A percentile compares a stretch with the other conserved stretches of the same genome.
Evolutionary conservation across 2,888 invertebrate genomes (phyloP).

Genomic region (Trisateles emortualis): DNA sequence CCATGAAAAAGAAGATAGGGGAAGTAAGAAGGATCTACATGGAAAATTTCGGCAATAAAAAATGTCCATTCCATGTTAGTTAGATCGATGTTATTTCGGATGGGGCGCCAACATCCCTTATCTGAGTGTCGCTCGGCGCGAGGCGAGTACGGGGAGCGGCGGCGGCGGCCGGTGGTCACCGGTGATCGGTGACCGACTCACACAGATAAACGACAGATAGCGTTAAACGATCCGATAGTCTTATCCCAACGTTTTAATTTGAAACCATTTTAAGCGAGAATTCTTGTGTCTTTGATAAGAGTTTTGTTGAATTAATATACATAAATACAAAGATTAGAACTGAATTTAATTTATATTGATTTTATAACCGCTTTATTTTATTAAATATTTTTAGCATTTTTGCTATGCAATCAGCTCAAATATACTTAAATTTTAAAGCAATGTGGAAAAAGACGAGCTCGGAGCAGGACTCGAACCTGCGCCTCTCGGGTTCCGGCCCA

Average conservation of each 20-base stretch:
- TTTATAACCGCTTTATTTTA: too few species aligned
- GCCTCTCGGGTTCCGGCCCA: too few species aligned
- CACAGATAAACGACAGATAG: constrained; percentile 41
- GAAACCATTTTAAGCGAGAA: constrained; percentile 4
- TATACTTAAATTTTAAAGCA: too few species aligned
- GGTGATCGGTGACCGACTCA: constrained; percentile 31
- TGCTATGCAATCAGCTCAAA: too few species aligned
- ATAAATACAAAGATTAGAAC: neutral
- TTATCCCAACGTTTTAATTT: constrained; percentile 40
- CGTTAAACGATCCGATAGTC: constrained; percentile 43
- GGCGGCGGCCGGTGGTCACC: constrained; percentile 5
- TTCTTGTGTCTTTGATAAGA: neutral
- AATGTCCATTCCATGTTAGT: constrained; percentile 32
- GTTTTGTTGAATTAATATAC: neutral
- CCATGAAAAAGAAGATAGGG: too few species aligned
- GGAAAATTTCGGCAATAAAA: too few species aligned
- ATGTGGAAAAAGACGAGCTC: too few species aligned
- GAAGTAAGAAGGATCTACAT: too few species aligned
- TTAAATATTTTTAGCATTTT: too few species aligned
- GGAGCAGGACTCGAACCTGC: too few species aligned
- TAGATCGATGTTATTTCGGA: constrained; percentile 38
- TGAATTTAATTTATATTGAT: neutral
- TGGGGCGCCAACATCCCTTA: constrained; percentile 59
- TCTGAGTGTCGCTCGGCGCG: constrained; percentile 24
- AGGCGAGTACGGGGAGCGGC: constrained; percentile 30